Percentiles rank a stretch among this genome's conserved stretches.
Evolutionary conservation across 2,888 invertebrate genomes (phyloP).

Genomic region (Chalcis sispes): DNA sequence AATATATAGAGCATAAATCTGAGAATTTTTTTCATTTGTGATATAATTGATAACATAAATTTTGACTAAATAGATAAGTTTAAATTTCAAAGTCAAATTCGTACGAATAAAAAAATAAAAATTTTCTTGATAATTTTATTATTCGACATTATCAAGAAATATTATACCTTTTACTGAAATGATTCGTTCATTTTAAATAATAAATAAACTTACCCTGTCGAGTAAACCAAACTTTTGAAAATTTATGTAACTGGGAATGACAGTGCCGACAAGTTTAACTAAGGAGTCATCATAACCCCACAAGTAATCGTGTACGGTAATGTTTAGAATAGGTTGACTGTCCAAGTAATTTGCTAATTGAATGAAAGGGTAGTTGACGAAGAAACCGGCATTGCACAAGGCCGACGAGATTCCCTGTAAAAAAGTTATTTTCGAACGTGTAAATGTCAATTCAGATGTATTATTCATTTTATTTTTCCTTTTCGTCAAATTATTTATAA

Average conservation of each 20-base stretch:
- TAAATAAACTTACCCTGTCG: constrained; percentile 82
- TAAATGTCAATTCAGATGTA: too few relatives aligned
- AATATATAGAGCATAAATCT: too few relatives aligned
- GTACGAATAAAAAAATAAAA: background rate
- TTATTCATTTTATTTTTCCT: too few relatives aligned
- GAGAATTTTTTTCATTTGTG: too few relatives aligned
- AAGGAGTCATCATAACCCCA: constrained; percentile 90
- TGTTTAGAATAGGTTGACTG: constrained; percentile 81
- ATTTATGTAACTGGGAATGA: constrained; percentile 88
- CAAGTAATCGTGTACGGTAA: constrained; percentile 83
- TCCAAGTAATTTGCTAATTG: constrained; percentile 79
- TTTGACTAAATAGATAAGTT: too few relatives aligned
- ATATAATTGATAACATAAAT: too few relatives aligned
- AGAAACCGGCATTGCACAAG: constrained; percentile 77
- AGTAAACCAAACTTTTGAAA: constrained; percentile 89
- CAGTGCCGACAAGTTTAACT: constrained; percentile 82
- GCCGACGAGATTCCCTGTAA: constrained; percentile 79
- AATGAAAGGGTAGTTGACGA: constrained; percentile 80
- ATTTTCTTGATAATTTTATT: too few relatives aligned
- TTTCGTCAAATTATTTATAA: too few relatives aligned
- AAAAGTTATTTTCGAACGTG: too few relatives aligned
- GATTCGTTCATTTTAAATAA: too few relatives aligned
- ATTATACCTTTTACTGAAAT: background rate
- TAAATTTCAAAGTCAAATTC: too few relatives aligned
- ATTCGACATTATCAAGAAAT: background rate